Base-by-base conservation (phyloP, 1,140 invertebrate genomes). In the Orius insidiosus region DNA sequence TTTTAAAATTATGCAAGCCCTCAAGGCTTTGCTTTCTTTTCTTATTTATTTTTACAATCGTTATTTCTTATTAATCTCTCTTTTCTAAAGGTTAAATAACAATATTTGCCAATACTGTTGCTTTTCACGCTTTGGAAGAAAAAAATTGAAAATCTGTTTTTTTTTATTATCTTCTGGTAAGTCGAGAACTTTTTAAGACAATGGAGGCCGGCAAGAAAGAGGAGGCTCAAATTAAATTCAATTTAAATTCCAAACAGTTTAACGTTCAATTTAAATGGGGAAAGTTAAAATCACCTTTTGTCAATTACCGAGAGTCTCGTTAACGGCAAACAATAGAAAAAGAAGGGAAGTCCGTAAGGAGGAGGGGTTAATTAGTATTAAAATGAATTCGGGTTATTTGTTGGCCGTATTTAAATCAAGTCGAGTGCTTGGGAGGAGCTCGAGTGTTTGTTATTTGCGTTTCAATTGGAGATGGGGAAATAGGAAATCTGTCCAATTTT, bases 381-480 rank as follows among this genome's bases (percentile, higher is more conserved):
- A 46, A 46, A 46, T 46, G 33, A 46, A 46, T 46, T 46, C 45
- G 15, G 45, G 36, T 38, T 46, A 46, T 46, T 46, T 38, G 45
- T 46, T 36, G 45, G 24, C 30, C 11, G 44, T 46, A 46, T 46
- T 46, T 46, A 46, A 46, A 46, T 46, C 45, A 46, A 35, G 35
- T 24, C 39, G 39, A 19, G 39, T n/a, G 13, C 30, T 35, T 13
- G 24, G 15, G 34, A 36, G 9, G 33, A 45, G 31, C 44, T 45
- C 31, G 45, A 46, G 45, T 46, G 45, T 46, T 46, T 31, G 33
- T 19, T 46, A 46, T 46, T 46, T 46, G 45, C 45, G 33, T 37
- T 46, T 38, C 45, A 46, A 46, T 46, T 46, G 35, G 37, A 46
- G 31, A 32, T n/a, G 41, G 5, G 16, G 10, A 43, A n/a, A 7